phyloP scores from a whole-genome alignment of 1,140 invertebrate species.

The Drosophila navojoa region DNA sequence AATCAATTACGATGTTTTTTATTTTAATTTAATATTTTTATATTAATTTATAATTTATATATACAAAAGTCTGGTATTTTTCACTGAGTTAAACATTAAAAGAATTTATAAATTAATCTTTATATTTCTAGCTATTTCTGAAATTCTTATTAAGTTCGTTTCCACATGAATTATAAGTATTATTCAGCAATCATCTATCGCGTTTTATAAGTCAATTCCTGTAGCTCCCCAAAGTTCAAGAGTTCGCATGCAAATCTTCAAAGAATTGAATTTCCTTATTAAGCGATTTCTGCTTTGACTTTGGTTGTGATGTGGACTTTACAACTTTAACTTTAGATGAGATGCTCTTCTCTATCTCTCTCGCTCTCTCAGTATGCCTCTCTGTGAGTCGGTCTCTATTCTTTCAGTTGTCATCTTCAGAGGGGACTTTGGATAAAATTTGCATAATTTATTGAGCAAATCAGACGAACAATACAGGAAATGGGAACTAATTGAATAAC shows the following conservation, averaged over 20 bases:
- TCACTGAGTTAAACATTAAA: too few relatives aligned
- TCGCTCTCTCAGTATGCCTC: not conserved
- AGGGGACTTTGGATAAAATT: constrained; percentile 33
- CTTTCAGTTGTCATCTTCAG: constrained; percentile 1
- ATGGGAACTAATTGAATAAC: constrained; percentile 50
- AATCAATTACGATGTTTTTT: too few relatives aligned
- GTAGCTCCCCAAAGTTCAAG: constrained; percentile 3
- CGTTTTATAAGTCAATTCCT: not conserved
- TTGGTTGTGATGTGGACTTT: constrained; percentile 16
- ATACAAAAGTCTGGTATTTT: too few relatives aligned
- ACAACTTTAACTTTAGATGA: constrained; percentile 1
- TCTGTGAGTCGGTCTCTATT: not conserved
- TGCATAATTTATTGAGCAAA: constrained; percentile 52
- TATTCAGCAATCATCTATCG: not conserved
- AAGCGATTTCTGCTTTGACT: constrained; percentile 2
- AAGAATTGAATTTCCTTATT: constrained; percentile 34
- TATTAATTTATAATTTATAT: too few relatives aligned
- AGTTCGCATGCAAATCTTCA: constrained; percentile 7
- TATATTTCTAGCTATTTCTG: too few relatives aligned
- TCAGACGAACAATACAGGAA: constrained; percentile 18
- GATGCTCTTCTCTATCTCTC: too few relatives aligned
- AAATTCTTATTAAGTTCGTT: too few relatives aligned
- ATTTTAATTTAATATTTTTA: too few relatives aligned
- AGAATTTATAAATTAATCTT: too few relatives aligned
- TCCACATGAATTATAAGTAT: too few relatives aligned